Percentiles rank a stretch among this genome's conserved stretches.
These are phyloP conservation scores for Drosophila orosa DNA, from an alignment of 1,140 invertebrate genomes.

Conservation along the genomic window DNA sequence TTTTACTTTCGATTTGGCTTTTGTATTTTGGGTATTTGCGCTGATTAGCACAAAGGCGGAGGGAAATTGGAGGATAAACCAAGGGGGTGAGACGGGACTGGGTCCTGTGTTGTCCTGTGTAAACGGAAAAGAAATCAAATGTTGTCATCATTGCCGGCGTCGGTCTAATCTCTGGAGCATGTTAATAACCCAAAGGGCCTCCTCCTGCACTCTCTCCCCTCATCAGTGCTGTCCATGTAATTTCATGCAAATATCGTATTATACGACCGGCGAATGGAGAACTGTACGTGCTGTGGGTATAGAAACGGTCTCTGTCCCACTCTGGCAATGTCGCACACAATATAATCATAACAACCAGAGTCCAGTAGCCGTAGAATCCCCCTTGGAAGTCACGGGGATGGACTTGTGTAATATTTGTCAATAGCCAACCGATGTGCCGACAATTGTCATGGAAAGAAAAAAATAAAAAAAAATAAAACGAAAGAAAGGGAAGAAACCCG, in stretches of 20 bases:
- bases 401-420: slow-evolving; percentile 74
- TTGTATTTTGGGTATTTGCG: slow-evolving; percentile 78
- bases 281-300: slow-evolving; percentile 79
- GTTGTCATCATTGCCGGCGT: slow-evolving; percentile 76
- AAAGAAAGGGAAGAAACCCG: slow-evolving; percentile 7
- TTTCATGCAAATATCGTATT: slow-evolving; percentile 82
- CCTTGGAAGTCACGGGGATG: slow-evolving; percentile 8
- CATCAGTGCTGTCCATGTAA: slow-evolving; percentile 55
- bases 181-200: slow-evolving; percentile 73
- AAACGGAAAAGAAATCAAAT: slow-evolving; percentile 79
- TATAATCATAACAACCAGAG: slow-evolving; percentile 74
- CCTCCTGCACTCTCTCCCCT: neutral
- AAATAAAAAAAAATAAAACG: neutral
- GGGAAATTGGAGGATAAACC: slow-evolving; percentile 3
- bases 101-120: slow-evolving; percentile 32
- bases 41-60: slow-evolving; percentile 67
- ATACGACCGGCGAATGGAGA: slow-evolving; percentile 55
- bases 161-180: slow-evolving; percentile 78
- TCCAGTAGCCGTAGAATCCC: neutral
- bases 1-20: slow-evolving; percentile 82
- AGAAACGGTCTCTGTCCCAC: slow-evolving; percentile 51
- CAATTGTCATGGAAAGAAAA: slow-evolving; percentile 61
- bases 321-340: slow-evolving; percentile 67
- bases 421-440: slow-evolving; percentile 66
- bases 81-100: neutral